Evolutionary conservation across 2,797 vertebrate genomes (phyloP), one percentile per base, ranked within the genome.

Genomic region (Helicolenus hilgendorfi): DNA sequence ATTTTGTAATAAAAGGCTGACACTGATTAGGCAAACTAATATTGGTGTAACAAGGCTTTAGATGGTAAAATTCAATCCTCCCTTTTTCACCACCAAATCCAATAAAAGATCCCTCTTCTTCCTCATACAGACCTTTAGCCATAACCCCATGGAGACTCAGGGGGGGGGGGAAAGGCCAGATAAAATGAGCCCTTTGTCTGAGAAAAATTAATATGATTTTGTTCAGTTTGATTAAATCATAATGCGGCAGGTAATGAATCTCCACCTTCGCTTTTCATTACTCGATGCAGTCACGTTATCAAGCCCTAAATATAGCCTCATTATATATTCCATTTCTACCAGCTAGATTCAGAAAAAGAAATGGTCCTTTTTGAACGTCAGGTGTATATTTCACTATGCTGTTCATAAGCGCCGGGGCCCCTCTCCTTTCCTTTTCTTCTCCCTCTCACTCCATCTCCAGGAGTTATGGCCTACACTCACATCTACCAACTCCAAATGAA

Each of bases 171-270:
- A 79, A 88, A 83, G 88, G 83, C 87, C 69, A 88, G 75, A 86
- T 91, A 95, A 90, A 70, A 96, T 90, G 88, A 89, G 87, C 68
- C 88, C 83, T 95, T 96, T 96, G 94, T 96, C 80, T 85, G 77
- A 95, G 89, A 95, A 95, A 90, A 97, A 97, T 95, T 84, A 83
- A 96, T 95, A 93, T 91, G 88, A 95, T 97, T 96, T 95, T 89
- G 83, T 88, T 76, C 92, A 92, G 91, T 96, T 97, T 97, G 96
- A 98, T 97, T 97, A 97, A 97, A 98, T 97, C 95, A 96, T 97
- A 96, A 98, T 97, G 96, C 77, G 70, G 94, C 95, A 95, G 89
- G 93, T 98, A 97, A 98, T 98, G 96, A 97, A 97, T 97, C 94
- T 95, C 77, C 73, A 92, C 90, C 94, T 92, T 86, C 15, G 26